Evolutionary conservation across 2,888 invertebrate genomes (phyloP).

Genomic region (Homarus gammarus): DNA sequence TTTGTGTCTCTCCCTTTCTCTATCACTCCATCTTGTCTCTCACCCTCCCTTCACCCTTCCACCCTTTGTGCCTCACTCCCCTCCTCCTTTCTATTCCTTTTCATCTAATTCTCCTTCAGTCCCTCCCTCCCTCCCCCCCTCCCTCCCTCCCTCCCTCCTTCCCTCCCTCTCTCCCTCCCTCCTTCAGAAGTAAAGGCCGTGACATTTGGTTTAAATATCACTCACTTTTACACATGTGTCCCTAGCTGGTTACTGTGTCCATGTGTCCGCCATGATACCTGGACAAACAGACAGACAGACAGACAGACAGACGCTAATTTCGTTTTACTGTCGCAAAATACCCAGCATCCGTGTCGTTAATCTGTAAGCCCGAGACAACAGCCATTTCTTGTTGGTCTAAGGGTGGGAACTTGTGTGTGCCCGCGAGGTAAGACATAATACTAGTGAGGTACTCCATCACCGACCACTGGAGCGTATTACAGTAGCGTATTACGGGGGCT

Average conservation of each 20-base stretch:
- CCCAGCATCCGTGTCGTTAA: no score
- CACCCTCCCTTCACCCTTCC: neutral
- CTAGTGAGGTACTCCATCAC: no score
- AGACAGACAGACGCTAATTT: no score
- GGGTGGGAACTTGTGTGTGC: no score
- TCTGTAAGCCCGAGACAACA: no score
- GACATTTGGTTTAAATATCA: slow-evolving; percentile 25
- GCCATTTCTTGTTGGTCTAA: no score
- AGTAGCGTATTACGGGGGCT: no score
- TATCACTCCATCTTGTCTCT: neutral
- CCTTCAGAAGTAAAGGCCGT: neutral
- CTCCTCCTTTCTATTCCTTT: neutral
- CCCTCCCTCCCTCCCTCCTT: neutral
- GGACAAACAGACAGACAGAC: neutral
- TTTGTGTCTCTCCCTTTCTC: neutral
- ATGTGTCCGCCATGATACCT: neutral
- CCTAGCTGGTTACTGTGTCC: neutral
- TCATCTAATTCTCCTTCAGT: neutral
- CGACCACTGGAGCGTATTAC: no score
- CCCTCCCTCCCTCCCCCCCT: neutral
- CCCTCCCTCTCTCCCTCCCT: neutral
- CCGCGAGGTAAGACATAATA: no score
- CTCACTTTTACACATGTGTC: neutral
- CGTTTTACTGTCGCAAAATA: no score
- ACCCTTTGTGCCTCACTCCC: neutral